Evolutionary conservation across 2,797 vertebrate species (phyloP), one percentile per base, ranked within the genome.

Genomic region (Coccyzus lansbergi): DNA sequence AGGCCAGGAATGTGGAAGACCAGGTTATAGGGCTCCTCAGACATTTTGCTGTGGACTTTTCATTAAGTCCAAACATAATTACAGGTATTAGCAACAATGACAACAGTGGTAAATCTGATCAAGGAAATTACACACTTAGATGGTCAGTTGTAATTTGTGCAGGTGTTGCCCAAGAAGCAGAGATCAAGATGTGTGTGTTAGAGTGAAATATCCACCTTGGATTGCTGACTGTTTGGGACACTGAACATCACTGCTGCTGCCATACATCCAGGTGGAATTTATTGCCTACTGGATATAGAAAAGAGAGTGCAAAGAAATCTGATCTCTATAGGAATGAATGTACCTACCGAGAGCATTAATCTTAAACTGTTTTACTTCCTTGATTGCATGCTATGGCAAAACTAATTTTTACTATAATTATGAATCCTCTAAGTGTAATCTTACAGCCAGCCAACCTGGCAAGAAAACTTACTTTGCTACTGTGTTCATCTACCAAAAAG

Each of bases 1-100:
- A 70, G 65, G 56, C 68, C 40, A 85, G 75, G 94, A 93, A 96
- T 94, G 94, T 90, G 64, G 75, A 94, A 93, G 94, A 77, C 15
- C 90, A 90, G 68, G 81, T 84, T 93, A 40, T 9, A 63, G 46
- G 33, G 15, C 49, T 90, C 33, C 77, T 71, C n/a, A 74, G 64
- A 84, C 53, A 78, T 93, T 94, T 90, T 92, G 28, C n/a, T 67
- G 34, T 33, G 55, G 68, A 52, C 64, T 88, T 94, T 86, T 94
- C 68, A 88, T 94, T 86, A 92, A 86, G 52, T 71, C 46, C 49
- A 79, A 90, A 53, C n/a, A 74, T 85, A 92, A 92, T 94, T 88
- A 78, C n/a, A 89, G 71, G 60, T 83, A 92, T 93, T 94, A 95
- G 53, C 38, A 84, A 80, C 88, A 94, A 87, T 94, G 53, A 48